Conservation (phyloP, 2,797 vertebrate genomes). For the Synaphobranchus kaupii region DNA sequence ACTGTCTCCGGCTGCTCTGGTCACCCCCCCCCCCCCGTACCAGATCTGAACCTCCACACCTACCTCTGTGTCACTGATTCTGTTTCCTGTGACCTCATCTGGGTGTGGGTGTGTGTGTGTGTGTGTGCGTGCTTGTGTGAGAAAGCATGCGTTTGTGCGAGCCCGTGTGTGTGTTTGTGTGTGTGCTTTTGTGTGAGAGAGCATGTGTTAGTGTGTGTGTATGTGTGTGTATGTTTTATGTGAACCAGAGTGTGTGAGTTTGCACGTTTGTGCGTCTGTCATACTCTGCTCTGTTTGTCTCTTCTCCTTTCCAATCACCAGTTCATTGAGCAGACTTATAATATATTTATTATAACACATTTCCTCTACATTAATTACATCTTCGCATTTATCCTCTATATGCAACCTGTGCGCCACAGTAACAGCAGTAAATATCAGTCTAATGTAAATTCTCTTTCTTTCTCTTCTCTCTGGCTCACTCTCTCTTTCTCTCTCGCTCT, state of each 20-base stretch:
- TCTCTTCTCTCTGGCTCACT: neutral
- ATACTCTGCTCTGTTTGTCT: neutral
- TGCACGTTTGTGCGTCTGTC: no score
- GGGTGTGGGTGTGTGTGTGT: neutral
- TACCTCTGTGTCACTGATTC: neutral
- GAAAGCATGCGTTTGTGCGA: neutral
- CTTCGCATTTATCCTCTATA: neutral
- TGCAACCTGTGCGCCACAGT: neutral
- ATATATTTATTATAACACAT: neutral
- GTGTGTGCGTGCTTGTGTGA: neutral
- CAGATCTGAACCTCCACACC: neutral
- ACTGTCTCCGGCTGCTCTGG: neutral
- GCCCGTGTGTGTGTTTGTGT: neutral
- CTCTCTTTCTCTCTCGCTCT: neutral
- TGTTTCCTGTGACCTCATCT: neutral
- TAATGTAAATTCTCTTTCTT: neutral
- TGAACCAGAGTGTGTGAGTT: no score
- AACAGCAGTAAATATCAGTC: neutral
- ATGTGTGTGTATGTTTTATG: neutral
- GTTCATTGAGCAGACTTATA: neutral
- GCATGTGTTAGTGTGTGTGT: neutral
- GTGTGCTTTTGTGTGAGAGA: neutral
- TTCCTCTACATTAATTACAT: neutral
- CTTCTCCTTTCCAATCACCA: neutral
- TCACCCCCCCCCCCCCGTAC: neutral